Conservation (phyloP, 1,140 invertebrate species). For the Carposina sasakii region DNA sequence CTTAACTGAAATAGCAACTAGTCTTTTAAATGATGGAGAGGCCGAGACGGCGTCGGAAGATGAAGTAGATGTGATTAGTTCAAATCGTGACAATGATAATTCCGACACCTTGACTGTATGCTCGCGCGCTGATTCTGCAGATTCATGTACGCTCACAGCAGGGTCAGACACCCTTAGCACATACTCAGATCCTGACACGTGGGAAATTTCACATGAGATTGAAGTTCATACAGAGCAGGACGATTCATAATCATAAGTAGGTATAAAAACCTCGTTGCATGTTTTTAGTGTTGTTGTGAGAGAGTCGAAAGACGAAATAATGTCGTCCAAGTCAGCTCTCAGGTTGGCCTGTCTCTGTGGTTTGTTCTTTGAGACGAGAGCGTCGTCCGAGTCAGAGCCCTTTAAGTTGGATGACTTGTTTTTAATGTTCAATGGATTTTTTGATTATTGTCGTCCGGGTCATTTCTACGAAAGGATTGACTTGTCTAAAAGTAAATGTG, state of each 20-base stretch:
- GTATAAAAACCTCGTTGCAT: too few species aligned
- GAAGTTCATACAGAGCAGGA: conserved; percentile 11
- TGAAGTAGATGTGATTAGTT: conserved; percentile 14
- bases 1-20: conserved; percentile 24
- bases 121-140: conserved; percentile 14
- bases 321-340: conserved; percentile 10
- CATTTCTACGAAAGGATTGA: conserved; percentile 11
- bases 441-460: conserved; percentile 22
- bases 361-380: conserved; percentile 5
- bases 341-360: conserved; percentile 8
- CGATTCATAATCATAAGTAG: conserved; percentile 12
- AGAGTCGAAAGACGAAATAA: conserved; percentile 3
- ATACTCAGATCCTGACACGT: conserved; percentile 22
- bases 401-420: conserved; percentile 7
- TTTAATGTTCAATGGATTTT: too few species aligned
- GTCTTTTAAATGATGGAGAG: conserved; percentile 23
- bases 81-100: conserved; percentile 5
- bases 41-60: conserved; percentile 29
- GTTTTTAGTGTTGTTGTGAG: too few species aligned
- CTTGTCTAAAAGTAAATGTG: too few species aligned
- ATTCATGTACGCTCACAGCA: conserved; percentile 19
- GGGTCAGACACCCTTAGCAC: conserved; percentile 20
- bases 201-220: not conserved
- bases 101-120: conserved; percentile 19
- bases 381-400: conserved; percentile 8